These are phyloP conservation scores for Siderastrea siderea DNA, from an alignment of 92 coral and sea anemone species.

Conservation along the genomic window DNA sequence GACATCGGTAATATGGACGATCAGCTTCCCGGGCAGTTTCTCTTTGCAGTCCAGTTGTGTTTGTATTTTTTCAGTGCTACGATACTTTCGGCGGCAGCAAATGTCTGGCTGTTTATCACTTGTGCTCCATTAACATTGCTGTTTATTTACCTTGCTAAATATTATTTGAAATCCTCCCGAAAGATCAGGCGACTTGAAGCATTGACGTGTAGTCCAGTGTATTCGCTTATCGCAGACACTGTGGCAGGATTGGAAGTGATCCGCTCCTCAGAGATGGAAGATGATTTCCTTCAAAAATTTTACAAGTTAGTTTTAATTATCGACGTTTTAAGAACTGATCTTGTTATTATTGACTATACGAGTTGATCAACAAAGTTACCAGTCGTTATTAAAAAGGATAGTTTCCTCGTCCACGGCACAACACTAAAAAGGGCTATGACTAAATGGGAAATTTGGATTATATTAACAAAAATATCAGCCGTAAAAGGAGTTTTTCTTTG, in stretches of 20 bases:
- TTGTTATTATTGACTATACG: no score
- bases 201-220: constrained; percentile 62
- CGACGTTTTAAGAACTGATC: no score
- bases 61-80: constrained; percentile 35
- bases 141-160: constrained; percentile 56
- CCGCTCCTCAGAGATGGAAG: constrained; percentile 53
- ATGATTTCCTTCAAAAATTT: constrained; percentile 39
- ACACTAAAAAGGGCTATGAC: no score
- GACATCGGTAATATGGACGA: constrained; percentile 44
- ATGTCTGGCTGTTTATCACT: constrained; percentile 59
- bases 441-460: no score
- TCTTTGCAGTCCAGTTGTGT: constrained; percentile 32
- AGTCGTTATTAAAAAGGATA: no score
- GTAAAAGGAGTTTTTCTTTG: no score
- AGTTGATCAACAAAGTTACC: no score
- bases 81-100: constrained; percentile 48
- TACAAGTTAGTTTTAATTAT: constrained; percentile 31
- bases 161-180: constrained; percentile 65
- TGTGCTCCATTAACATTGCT: constrained; percentile 49
- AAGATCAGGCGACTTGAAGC: constrained; percentile 67
- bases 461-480: no score
- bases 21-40: constrained; percentile 12
- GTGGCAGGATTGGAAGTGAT: constrained; percentile 56
- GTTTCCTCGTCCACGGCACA: no score
- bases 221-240: constrained; percentile 63